Base-by-base conservation (phyloP, 2,888 invertebrate species). In the Lithophane semibrunnea region DNA sequence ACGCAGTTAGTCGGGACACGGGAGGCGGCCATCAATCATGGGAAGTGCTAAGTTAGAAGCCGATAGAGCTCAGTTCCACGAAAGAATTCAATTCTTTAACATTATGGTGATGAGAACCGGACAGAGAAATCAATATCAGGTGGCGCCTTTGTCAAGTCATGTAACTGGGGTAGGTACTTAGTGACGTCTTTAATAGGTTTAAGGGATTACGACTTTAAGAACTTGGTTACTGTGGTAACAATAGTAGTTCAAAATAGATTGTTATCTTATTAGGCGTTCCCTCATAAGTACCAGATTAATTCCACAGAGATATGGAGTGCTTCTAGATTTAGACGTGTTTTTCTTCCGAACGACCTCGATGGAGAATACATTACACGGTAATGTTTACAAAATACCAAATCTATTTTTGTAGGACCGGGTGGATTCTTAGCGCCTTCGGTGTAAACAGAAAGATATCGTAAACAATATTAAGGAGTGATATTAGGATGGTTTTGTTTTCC, bases 381-480 rank as follows among this genome's bases (percentile, higher is more conserved):
- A 76, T 88, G 77, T 85, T 85, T 87, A 88, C 75, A 70, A 63
- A 77, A 72, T 78, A 73, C 54, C n/a, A 54, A 29, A 64, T 71
- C 77, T 87, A 87, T 88, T 87, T 86, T 81, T 61, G 72, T 81
- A 63, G 49, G 65, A 64, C 52, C 73, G 67, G 67, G 47, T 73
- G 47, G 44, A 66, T 56, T 65, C 71, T 72, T 80, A 78, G 72
- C 76, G 80, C 58, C 58, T 78, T 70, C 16, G 29, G 75, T 77
- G 79, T 86, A 80, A 87, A 88, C 80, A 88, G 77, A 84, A 64
- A 65, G 73, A 65, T 84, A 69, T 73, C 78, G 78, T 86, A 80
- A 79, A 85, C 67, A 82, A 74, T 69, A 64, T 68, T 63, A 18
- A 24, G 65, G n/a, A 63, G 60, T 18, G 10, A 56, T 73, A 16